These are phyloP conservation scores for Acrossocheilus wenchowensis DNA, from an alignment of 2,797 vertebrate species.

Conservation along the genomic window DNA sequence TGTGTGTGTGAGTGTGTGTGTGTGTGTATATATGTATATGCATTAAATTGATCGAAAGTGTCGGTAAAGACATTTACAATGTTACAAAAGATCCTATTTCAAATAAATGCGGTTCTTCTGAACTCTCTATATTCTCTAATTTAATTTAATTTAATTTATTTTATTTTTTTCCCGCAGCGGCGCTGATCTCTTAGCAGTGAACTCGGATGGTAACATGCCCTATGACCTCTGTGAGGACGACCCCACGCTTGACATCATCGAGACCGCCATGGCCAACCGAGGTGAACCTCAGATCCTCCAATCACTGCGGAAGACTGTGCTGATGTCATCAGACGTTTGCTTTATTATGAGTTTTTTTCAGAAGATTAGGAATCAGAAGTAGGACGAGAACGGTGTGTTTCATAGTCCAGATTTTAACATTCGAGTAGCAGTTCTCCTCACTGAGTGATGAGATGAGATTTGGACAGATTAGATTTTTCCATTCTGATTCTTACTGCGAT, in stretches of 20 bases:
- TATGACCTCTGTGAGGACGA: constrained; percentile 98
- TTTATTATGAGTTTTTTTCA: background rate
- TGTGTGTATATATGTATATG: too few species aligned
- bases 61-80: too few species aligned
- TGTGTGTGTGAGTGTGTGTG: too few species aligned
- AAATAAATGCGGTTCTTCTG: too few species aligned
- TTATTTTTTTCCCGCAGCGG: constrained; percentile 75
- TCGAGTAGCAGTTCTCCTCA: background rate
- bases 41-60: too few species aligned
- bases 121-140: too few species aligned
- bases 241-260: constrained; percentile 95
- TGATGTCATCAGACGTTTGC: constrained; percentile 1
- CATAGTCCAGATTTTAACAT: background rate
- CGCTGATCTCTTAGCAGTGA: constrained; percentile 92
- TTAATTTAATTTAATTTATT: too few species aligned
- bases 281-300: constrained; percentile 71
- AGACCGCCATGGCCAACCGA: constrained; percentile 96
- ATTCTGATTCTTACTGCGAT: background rate
- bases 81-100: too few species aligned
- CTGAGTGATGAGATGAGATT: background rate
- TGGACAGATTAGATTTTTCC: background rate
- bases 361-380: background rate
- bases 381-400: background rate
- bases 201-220: constrained; percentile 98
- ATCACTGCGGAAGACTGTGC: background rate